These are phyloP conservation scores for Elegia similella DNA, from an alignment of 2,888 invertebrate genomes.

Conservation along the genomic window DNA sequence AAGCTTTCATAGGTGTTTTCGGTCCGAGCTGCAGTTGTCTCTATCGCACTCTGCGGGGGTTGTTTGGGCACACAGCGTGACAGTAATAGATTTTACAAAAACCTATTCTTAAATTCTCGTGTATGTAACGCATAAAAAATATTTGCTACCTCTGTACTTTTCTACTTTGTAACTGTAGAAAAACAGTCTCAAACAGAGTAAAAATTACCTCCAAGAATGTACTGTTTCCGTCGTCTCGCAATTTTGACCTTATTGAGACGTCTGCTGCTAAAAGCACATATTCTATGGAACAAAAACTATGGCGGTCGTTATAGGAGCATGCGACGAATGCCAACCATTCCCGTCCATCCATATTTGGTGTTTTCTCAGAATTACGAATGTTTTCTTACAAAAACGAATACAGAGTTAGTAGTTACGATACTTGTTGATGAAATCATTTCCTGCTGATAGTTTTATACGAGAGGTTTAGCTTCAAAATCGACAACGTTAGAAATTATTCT, in stretches of 20 bases:
- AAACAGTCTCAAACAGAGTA: not conserved
- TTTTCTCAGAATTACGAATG: not conserved
- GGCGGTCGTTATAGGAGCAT: not conserved
- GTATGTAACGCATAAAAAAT: too few relatives aligned
- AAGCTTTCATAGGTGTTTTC: too few relatives aligned
- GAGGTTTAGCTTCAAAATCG: too few relatives aligned
- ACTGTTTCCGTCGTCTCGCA: not conserved
- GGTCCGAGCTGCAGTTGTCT: too few relatives aligned
- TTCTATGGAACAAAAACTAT: not conserved
- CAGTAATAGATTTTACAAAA: too few relatives aligned
- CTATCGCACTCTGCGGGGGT: too few relatives aligned
- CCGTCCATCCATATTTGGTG: not conserved
- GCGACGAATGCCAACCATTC: not conserved
- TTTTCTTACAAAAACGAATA: not conserved
- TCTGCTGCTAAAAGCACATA: not conserved
- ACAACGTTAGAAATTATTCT: too few relatives aligned
- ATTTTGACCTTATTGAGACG: slow-evolving; percentile 9
- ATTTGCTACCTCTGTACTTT: not conserved
- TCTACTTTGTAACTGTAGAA: not conserved
- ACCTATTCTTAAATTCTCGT: too few relatives aligned
- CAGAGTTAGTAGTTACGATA: too few relatives aligned
- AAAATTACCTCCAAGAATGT: not conserved
- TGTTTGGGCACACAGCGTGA: too few relatives aligned
- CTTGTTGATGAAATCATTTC: not conserved
- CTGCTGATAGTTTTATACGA: too few relatives aligned